Evolutionary conservation across 2,113 vertebrate genomes (phyloP).

Genomic region (Pseudorhombus dupliciocellatus): DNA sequence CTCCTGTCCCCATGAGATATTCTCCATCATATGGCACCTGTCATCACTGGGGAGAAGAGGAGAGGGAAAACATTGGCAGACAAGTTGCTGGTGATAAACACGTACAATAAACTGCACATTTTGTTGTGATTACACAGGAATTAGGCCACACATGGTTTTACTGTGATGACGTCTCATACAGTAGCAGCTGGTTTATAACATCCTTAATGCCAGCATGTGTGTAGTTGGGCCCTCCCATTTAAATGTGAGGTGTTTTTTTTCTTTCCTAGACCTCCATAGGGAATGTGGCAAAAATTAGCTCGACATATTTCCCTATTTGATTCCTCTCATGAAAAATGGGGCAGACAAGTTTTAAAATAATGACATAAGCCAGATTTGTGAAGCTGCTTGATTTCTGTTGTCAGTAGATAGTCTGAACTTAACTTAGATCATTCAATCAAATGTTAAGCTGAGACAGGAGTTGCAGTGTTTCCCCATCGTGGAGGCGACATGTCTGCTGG

Average conservation of each 20-base stretch:
- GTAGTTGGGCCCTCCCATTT: constrained; percentile 29
- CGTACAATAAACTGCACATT: constrained; percentile 33
- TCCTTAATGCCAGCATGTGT: constrained; percentile 48
- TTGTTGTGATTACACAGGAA: constrained; percentile 51
- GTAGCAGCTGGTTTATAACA: constrained; percentile 61
- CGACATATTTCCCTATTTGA: constrained; percentile 31
- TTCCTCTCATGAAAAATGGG: constrained; percentile 50
- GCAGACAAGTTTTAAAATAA: constrained; percentile 30
- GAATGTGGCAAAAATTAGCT: constrained; percentile 50
- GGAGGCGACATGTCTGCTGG: neutral
- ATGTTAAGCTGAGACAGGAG: neutral
- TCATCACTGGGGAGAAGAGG: neutral
- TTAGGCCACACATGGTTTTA: constrained; percentile 55
- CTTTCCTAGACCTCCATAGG: constrained; percentile 27
- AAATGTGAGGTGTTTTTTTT: constrained; percentile 27
- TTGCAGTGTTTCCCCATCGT: neutral
- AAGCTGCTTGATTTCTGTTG: too few species aligned
- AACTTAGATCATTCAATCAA: neutral
- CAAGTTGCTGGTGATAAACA: constrained; percentile 36
- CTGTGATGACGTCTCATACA: constrained; percentile 37
- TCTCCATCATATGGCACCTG: constrained; percentile 53
- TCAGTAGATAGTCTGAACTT: neutral
- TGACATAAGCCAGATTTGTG: neutral
- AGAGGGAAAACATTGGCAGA: neutral
- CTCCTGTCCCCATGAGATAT: constrained; percentile 62